These are phyloP conservation scores for Callospermophilus lateralis DNA, from an alignment of 2,113 vertebrate genomes.

Conservation along the genomic window DNA sequence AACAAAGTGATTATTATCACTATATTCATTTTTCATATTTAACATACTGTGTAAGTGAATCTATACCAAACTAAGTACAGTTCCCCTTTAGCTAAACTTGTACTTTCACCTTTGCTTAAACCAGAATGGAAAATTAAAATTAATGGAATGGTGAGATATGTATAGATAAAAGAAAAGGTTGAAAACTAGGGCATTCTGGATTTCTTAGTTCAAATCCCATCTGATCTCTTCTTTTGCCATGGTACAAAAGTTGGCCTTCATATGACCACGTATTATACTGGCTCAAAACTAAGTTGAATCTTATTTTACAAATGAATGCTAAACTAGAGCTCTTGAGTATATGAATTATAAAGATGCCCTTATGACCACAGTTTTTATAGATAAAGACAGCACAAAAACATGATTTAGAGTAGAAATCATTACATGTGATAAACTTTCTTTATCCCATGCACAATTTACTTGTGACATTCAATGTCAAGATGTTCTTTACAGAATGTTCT, in stretches of 20 bases:
- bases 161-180: conserved; percentile 59
- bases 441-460: background rate
- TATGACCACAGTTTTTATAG: conserved; percentile 19
- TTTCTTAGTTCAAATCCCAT: conserved; percentile 69
- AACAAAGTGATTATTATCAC: conserved; percentile 61
- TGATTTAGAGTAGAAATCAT: conserved; percentile 1
- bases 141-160: background rate
- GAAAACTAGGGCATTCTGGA: conserved; percentile 13
- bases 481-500: conserved; percentile 48
- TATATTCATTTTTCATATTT: conserved; percentile 61
- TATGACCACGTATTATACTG: conserved; percentile 60
- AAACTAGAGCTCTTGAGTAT: conserved; percentile 25
- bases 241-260: conserved; percentile 61
- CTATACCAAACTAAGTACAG: conserved; percentile 30
- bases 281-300: conserved; percentile 2
- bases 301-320: conserved; percentile 65
- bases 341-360: conserved; percentile 63
- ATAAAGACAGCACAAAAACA: background rate
- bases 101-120: conserved; percentile 70
- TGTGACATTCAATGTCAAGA: conserved; percentile 52
- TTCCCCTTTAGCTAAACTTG: conserved; percentile 35
- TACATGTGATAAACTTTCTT: background rate
- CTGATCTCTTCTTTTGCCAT: conserved; percentile 41
- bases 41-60: conserved; percentile 28
- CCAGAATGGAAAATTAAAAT: conserved; percentile 54